Evolutionary conservation across 2,797 vertebrate genomes (phyloP).

Genomic region (Tamandua tetradactyla): DNA sequence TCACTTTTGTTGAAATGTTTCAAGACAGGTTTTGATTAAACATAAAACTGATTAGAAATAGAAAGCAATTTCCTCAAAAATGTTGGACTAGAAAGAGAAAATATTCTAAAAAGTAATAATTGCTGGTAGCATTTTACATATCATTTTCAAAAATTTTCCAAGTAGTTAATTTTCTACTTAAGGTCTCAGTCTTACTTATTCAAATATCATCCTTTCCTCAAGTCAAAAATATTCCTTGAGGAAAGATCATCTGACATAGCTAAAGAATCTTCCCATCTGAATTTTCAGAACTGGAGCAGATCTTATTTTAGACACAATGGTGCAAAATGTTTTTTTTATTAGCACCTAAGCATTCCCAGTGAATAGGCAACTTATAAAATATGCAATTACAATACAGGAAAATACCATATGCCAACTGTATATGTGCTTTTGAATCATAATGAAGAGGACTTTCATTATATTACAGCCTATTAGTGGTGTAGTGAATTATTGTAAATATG

Average conservation of each 20-base stretch:
- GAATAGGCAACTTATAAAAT: neutral
- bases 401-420: neutral
- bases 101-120: conserved; percentile 52
- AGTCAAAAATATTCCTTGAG: conserved; percentile 1
- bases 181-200: conserved; percentile 41
- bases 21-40: conserved; percentile 71
- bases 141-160: conserved; percentile 29
- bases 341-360: neutral
- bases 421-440: neutral
- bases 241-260: neutral
- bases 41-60: conserved; percentile 55
- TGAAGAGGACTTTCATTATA: neutral
- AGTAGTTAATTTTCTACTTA: conserved; percentile 49
- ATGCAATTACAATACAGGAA: neutral
- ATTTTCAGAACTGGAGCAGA: neutral
- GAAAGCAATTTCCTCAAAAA: conserved; percentile 61
- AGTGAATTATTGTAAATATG: neutral
- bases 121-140: conserved; percentile 32
- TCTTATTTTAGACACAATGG: conserved; percentile 17
- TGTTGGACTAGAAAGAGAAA: conserved; percentile 7
- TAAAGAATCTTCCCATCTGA: neutral
- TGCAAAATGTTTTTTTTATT: neutral
- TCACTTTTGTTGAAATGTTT: conserved; percentile 68
- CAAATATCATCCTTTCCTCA: conserved; percentile 23
- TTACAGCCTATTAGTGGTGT: neutral